Evolutionary conservation across 1,140 invertebrate genomes (phyloP).

Genomic region (Euura lappo): DNA sequence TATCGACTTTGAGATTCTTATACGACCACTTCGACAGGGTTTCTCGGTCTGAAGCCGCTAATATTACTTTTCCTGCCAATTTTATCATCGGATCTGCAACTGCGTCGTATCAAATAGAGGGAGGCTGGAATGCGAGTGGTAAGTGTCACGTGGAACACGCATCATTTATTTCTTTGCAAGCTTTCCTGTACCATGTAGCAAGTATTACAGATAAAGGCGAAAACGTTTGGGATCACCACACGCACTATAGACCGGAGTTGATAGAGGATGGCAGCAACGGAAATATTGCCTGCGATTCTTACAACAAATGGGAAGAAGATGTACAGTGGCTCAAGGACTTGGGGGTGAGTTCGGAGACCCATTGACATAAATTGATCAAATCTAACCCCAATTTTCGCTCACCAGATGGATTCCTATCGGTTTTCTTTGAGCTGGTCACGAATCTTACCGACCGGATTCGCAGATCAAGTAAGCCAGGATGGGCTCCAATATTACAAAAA

Average conservation of each 20-base stretch:
- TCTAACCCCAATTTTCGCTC: background rate
- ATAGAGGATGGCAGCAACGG: conserved; percentile 61
- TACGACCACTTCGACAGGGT: too few species aligned
- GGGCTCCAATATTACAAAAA: conserved; percentile 61
- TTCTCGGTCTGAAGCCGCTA: too few species aligned
- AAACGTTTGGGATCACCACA: conserved; percentile 68
- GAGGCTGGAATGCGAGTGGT: conserved; percentile 49
- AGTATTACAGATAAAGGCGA: conserved; percentile 51
- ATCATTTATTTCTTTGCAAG: too few species aligned
- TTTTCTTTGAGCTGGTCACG: conserved; percentile 67
- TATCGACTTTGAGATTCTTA: too few species aligned
- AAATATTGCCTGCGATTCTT: conserved; percentile 66
- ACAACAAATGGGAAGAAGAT: conserved; percentile 65
- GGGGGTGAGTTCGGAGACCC: conserved; percentile 44
- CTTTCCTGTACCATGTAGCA: too few species aligned
- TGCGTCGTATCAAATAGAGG: conserved; percentile 54
- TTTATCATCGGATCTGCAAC: conserved; percentile 50
- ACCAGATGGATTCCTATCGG: conserved; percentile 56
- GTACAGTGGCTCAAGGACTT: conserved; percentile 58
- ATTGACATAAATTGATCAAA: background rate
- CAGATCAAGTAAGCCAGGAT: conserved; percentile 23
- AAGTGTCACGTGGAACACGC: conserved; percentile 19
- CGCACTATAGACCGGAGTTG: conserved; percentile 60
- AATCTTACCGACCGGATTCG: conserved; percentile 63
- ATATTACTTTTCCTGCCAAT: conserved; percentile 30